Percentiles rank a stretch among this genome's conserved stretches.
Conservation (phyloP, 2,888 invertebrate genomes). For the Diploptera punctata region DNA sequence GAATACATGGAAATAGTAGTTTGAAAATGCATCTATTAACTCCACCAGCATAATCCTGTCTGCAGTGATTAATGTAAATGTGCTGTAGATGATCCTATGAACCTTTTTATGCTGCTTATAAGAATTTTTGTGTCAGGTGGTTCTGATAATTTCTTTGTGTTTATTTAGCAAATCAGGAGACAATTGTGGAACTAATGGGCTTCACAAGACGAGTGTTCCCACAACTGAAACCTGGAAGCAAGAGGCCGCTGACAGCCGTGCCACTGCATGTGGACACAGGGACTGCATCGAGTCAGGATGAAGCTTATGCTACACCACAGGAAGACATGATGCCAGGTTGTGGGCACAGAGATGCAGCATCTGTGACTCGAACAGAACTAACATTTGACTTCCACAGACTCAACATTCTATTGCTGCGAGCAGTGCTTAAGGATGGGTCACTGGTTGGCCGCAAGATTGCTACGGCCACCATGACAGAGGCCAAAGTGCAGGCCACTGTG, state of each 20-base stretch:
- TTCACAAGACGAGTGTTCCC: conserved; percentile 79
- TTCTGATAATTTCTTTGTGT: no score
- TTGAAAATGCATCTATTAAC: no score
- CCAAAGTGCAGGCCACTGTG: conserved; percentile 84
- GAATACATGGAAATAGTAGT: no score
- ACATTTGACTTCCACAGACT: conserved; percentile 93
- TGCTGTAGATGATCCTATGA: no score
- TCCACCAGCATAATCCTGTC: no score
- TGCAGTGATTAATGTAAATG: no score
- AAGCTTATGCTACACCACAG: conserved; percentile 19
- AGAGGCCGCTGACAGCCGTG: neutral
- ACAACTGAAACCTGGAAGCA: conserved; percentile 47
- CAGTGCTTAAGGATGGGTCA: conserved; percentile 74
- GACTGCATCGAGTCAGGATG: conserved; percentile 21
- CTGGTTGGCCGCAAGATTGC: conserved; percentile 87
- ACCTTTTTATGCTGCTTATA: no score
- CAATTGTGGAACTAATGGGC: conserved; percentile 91
- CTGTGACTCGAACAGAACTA: conserved; percentile 73
- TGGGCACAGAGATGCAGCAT: conserved; percentile 26
- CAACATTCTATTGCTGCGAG: conserved; percentile 85
- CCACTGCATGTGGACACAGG: neutral
- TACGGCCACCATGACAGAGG: conserved; percentile 91
- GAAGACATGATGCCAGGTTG: conserved; percentile 10
- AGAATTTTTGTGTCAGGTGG: no score
- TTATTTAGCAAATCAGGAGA: conserved; percentile 89